phyloP scores from a whole-genome alignment of 92 coral and sea anemone species.

The Galaxea fascicularis region DNA sequence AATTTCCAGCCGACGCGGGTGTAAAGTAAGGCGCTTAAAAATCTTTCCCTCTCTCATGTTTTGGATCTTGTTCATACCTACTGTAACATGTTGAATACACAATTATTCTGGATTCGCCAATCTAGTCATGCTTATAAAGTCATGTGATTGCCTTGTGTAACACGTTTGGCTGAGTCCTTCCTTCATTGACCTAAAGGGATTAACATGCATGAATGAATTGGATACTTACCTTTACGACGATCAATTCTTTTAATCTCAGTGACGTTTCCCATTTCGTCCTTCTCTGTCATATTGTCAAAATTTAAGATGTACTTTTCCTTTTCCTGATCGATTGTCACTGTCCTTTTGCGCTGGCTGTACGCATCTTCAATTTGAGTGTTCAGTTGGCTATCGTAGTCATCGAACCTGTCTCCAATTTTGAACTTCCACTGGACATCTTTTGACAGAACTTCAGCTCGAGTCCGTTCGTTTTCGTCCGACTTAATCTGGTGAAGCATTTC shows the following conservation, averaged over 20 bases:
- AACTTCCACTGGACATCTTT: conserved; percentile 55
- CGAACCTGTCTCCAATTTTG: conserved; percentile 22
- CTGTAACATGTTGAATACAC: too few relatives aligned
- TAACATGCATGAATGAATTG: background rate
- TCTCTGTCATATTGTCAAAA: conserved; percentile 20
- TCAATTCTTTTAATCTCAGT: conserved; percentile 28
- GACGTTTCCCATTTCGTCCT: background rate
- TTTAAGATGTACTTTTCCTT: conserved; percentile 5
- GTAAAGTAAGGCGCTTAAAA: too few relatives aligned
- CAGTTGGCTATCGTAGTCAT: conserved; percentile 22
- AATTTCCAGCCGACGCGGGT: too few relatives aligned
- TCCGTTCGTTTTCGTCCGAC: conserved; percentile 65
- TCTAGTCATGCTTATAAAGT: too few relatives aligned
- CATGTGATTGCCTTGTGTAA: too few relatives aligned
- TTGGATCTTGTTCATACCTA: too few relatives aligned
- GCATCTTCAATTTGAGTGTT: conserved; percentile 67
- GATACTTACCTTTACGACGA: background rate
- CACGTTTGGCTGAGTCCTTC: too few relatives aligned
- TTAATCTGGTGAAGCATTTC: conserved; percentile 40
- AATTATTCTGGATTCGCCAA: too few relatives aligned
- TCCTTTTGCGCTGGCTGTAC: background rate
- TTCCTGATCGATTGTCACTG: conserved; percentile 15
- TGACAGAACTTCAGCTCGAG: conserved; percentile 51
- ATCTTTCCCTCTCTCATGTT: too few relatives aligned
- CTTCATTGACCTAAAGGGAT: too few relatives aligned